A percentile compares a stretch with the other conserved stretches of the same genome.
Evolutionary conservation across 1,140 invertebrate genomes (phyloP).

Genomic region (Druon quercuslanigerum): DNA sequence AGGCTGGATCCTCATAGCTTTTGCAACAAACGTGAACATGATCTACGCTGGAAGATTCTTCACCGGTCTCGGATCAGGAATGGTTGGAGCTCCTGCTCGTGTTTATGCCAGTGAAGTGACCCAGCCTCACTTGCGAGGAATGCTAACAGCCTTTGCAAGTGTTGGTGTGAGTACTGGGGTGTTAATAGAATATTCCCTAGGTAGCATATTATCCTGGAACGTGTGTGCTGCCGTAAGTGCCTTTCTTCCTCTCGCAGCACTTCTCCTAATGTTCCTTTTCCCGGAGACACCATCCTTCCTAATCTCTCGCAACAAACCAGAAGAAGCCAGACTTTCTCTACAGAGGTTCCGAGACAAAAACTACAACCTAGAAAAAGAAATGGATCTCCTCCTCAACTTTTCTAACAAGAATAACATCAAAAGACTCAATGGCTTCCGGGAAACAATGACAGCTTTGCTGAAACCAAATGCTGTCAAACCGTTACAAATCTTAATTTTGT

Average conservation of each 20-base stretch:
- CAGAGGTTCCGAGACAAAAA: conserved; percentile 79
- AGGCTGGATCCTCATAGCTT: conserved; percentile 82
- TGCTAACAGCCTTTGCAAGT: conserved; percentile 80
- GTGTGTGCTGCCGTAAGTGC: conserved; percentile 78
- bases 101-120: conserved; percentile 83
- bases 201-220: conserved; percentile 79
- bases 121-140: conserved; percentile 82
- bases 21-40: conserved; percentile 77
- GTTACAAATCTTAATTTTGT: conserved; percentile 79
- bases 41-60: conserved; percentile 81
- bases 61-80: conserved; percentile 81
- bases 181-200: conserved; percentile 80
- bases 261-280: conserved; percentile 79
- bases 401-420: conserved; percentile 80
- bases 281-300: conserved; percentile 85
- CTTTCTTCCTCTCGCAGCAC: conserved; percentile 77
- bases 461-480: conserved; percentile 81
- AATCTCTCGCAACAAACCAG: conserved; percentile 78
- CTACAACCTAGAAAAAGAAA: conserved; percentile 80
- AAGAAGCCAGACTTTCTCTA: conserved; percentile 79
- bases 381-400: conserved; percentile 79
- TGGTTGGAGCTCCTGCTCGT: conserved; percentile 82
- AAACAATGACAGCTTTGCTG: conserved; percentile 78
- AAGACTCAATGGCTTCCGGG: conserved; percentile 74
- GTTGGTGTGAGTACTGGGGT: conserved; percentile 80